phyloP scores from a whole-genome alignment of 2,797 vertebrate species.

The Rhyacichthys aspro region DNA sequence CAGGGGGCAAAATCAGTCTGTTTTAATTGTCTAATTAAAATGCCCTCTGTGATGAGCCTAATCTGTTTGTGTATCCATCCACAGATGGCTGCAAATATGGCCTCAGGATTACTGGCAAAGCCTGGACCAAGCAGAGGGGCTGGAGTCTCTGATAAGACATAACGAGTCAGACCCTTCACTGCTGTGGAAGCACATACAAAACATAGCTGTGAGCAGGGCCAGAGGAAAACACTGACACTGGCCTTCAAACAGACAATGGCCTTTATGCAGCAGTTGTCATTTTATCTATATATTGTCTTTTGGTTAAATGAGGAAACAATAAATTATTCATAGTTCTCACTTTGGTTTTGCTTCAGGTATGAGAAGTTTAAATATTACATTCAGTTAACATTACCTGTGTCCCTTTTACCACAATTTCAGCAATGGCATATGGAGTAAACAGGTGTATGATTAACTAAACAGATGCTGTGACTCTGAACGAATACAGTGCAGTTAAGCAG shows the following conservation, averaged over 20 bases:
- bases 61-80: conserved; percentile 64
- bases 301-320: conserved; percentile 40
- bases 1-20: conserved; percentile 15
- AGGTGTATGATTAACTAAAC: conserved; percentile 12
- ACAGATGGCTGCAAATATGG: conserved; percentile 98
- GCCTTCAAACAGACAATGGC: conserved; percentile 45
- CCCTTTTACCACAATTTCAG: conserved; percentile 12
- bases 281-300: neutral
- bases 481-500: conserved; percentile 31
- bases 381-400: conserved; percentile 28
- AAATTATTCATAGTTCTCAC: conserved; percentile 32
- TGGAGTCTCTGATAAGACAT: conserved; percentile 92
- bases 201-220: conserved; percentile 87
- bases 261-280: conserved; percentile 34
- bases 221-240: conserved; percentile 78
- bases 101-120: conserved; percentile 99
- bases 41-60: conserved; percentile 42
- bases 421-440: conserved; percentile 28
- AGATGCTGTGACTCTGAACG: conserved; percentile 43
- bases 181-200: conserved; percentile 97
- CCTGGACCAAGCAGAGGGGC: conserved; percentile 94
- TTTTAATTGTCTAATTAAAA: conserved; percentile 65
- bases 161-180: conserved; percentile 92
- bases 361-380: neutral
- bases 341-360: too few species aligned